A percentile compares a stretch with the other conserved stretches of the same genome.
These are phyloP conservation scores for Diogma glabrata DNA, from an alignment of 2,888 invertebrate species.

Conservation along the genomic window DNA sequence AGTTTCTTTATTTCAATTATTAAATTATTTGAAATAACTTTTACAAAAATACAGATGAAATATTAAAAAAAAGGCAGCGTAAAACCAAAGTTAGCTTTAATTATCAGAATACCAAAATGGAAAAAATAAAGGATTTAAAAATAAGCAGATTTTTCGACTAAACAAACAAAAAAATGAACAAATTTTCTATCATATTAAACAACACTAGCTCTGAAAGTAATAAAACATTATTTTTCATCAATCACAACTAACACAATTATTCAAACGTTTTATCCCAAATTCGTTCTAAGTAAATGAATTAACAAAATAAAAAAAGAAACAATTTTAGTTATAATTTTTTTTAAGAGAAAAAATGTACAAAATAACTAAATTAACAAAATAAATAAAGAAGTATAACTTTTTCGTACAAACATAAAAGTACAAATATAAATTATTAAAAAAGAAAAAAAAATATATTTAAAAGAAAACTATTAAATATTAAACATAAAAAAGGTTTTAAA, in stretches of 20 bases:
- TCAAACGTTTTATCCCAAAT: slow-evolving; percentile 7
- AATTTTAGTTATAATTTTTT: slow-evolving; percentile 7
- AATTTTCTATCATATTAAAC: no score
- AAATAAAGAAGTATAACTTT: slow-evolving; percentile 6
- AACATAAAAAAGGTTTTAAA: no score
- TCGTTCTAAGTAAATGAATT: no score
- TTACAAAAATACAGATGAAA: slow-evolving; percentile 7
- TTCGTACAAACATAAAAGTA: slow-evolving; percentile 8
- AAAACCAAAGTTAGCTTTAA: slow-evolving; percentile 9
- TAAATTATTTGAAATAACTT: slow-evolving; percentile 1
- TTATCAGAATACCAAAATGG: slow-evolving; percentile 2
- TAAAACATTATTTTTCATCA: no score
- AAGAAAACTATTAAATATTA: no score
- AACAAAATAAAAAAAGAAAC: slow-evolving; percentile 5
- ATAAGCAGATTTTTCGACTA: no score
- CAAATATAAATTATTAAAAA: slow-evolving; percentile 9
- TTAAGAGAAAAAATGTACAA: slow-evolving; percentile 2
- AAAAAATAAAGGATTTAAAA: no score
- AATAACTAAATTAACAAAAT: slow-evolving; percentile 2
- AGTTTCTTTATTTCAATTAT: no score
- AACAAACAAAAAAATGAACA: no score
- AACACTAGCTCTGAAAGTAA: no score
- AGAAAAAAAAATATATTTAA: slow-evolving; percentile 8
- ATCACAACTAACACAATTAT: slow-evolving; percentile 4
- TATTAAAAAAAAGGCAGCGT: slow-evolving; percentile 8